These are phyloP conservation scores for Glaucomys volans DNA, from an alignment of 2,113 vertebrate genomes.

Conservation along the genomic window DNA sequence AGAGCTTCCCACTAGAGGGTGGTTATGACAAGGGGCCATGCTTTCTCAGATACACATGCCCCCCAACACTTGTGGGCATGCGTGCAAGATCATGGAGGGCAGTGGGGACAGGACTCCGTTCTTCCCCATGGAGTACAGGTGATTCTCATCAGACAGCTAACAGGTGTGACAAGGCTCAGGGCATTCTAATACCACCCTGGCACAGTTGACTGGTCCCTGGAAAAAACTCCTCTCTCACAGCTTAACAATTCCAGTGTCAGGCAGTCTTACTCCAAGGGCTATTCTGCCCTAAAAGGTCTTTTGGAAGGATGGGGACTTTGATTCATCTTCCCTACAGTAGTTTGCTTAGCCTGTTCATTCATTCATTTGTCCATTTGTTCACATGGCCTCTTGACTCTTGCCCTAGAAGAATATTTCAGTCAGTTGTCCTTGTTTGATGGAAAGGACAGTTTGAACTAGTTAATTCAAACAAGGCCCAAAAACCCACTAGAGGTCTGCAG, in stretches of 20 bases:
- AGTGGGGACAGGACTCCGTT: not conserved
- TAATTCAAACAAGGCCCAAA: not conserved
- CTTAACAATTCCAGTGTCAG: not conserved
- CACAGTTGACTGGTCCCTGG: not conserved
- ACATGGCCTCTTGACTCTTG: not conserved
- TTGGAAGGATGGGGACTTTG: not conserved
- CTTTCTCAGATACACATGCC: not conserved
- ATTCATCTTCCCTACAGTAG: not conserved
- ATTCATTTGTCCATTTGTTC: fast-evolving
- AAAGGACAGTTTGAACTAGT: not conserved
- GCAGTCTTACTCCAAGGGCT: not conserved
- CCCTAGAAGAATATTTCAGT: not conserved
- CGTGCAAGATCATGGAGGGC: fast-evolving
- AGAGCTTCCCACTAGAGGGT: not conserved
- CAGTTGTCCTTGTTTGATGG: not conserved
- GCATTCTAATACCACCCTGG: not conserved
- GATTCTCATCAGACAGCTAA: not conserved
- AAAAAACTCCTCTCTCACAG: not conserved
- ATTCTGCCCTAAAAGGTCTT: not conserved
- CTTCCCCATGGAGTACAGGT: not conserved
- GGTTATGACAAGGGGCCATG: not conserved
- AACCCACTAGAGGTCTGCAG: not conserved
- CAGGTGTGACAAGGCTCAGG: not conserved
- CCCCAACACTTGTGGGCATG: too few species aligned
- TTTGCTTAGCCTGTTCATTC: not conserved